Evolutionary conservation across 2,113 vertebrate genomes (phyloP), one percentile per base, ranked within the genome.

Genomic region (Chloropsis cyanopogon): DNA sequence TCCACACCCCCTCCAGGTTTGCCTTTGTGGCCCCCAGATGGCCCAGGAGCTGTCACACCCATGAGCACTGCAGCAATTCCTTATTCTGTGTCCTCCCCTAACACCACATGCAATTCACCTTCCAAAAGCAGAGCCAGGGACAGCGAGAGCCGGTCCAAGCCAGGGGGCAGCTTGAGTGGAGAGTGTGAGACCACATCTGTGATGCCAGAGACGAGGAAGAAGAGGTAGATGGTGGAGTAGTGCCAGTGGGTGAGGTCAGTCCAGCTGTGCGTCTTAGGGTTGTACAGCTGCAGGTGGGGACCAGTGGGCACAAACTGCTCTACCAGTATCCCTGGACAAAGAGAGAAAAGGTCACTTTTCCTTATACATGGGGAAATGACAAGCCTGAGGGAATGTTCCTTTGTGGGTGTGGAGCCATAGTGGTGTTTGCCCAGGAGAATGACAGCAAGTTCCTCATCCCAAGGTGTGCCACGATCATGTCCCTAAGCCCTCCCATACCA

Each of bases 181-280:
- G 97, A 90, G 20, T 92, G 93, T 0, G 95, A 98, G 84, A 97
- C 57, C 25, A 99, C 9, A 5, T 99, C 97, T 5, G 96, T 85
- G 9, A 99, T 44, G 44, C 99, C 99, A 0, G 98, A 98, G 82
- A 99, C 96, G 4, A 98, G 98, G 50, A 98, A 99, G 97, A 99
- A 99, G 21, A 99, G 96, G 90, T 99, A 99, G 98, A 99, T 99
- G 63, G 99, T 99, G 94, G 95, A 95, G 97, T 99, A 99, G 92
- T 99, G 98, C 99, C 99, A 99, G 94, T 98, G 98, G 98, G 98
- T 98, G 44, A 99, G 96, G 91, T 98, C 98, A 1, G 98, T 96
- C 99, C 99, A 99, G 4, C 96, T 90, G 0, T 92, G 75, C 0
- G 56, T 93, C 33, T 97, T 56, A 0, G 59, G 56, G 68, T 96